phyloP scores from a whole-genome alignment of 1,140 invertebrate species.

The Papilio aristodemus region DNA sequence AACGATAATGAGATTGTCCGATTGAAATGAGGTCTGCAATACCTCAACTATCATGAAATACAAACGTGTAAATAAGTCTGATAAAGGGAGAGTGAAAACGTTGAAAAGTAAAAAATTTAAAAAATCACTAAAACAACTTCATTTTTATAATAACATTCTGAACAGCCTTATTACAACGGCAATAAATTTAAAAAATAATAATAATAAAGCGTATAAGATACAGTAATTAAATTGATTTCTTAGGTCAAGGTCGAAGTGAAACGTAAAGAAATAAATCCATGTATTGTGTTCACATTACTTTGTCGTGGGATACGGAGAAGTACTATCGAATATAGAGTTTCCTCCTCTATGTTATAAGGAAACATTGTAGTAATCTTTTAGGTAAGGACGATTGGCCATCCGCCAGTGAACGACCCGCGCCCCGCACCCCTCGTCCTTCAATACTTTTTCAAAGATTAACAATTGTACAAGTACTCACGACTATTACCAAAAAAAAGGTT shows the following conservation, averaged over 20 bases:
- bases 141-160: too few species aligned
- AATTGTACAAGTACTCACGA: neutral
- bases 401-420: neutral
- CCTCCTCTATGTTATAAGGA: constrained; percentile 20
- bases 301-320: constrained; percentile 4
- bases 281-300: constrained; percentile 10
- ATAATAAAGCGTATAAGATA: too few species aligned
- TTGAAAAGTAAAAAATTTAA: too few species aligned
- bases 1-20: too few species aligned
- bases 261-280: constrained; percentile 15
- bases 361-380: constrained; percentile 30
- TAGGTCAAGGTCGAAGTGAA: neutral
- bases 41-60: too few species aligned
- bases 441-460: constrained; percentile 20
- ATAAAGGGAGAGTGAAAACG: too few species aligned
- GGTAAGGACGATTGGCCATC: constrained; percentile 7
- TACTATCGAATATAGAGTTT: constrained; percentile 4
- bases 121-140: too few species aligned
- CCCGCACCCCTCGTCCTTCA: neutral
- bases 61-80: too few species aligned
- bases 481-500: neutral
- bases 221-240: too few species aligned
- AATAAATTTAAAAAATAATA: too few species aligned
- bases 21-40: too few species aligned
- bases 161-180: too few species aligned